These are phyloP conservation scores for Bufo bufo DNA, from an alignment of 2,113 vertebrate genomes.

Conservation along the genomic window DNA sequence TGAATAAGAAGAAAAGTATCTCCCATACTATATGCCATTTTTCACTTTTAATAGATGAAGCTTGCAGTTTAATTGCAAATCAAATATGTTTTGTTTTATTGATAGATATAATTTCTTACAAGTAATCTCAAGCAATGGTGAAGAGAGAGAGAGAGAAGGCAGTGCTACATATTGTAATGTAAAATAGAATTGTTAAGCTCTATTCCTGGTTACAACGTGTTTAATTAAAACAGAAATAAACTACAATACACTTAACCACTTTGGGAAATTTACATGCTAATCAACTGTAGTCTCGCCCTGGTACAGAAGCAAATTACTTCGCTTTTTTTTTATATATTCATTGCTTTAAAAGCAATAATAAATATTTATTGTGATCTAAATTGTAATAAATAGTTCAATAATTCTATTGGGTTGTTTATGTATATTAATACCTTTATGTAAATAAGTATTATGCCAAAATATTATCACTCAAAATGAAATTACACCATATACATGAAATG, in stretches of 20 bases:
- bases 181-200: conserved; percentile 33
- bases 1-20: neutral
- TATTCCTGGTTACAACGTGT: conserved; percentile 24
- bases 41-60: neutral
- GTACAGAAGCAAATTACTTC: conserved; percentile 22
- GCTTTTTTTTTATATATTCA: neutral
- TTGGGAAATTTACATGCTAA: conserved; percentile 52
- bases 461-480: neutral
- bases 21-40: neutral
- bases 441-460: neutral
- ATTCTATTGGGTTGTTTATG: neutral
- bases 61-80: neutral
- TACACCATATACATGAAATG: neutral
- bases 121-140: neutral
- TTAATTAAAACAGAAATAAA: conserved; percentile 54
- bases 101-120: neutral
- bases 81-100: conserved; percentile 38
- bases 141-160: neutral
- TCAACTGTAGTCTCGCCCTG: conserved; percentile 21
- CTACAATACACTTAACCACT: conserved; percentile 45
- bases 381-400: neutral
- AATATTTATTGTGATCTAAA: neutral
- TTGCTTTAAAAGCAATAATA: neutral
- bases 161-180: conserved; percentile 4
- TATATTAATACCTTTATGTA: neutral